phyloP scores from a whole-genome alignment of 2,113 vertebrate genomes.

The human region DNA sequence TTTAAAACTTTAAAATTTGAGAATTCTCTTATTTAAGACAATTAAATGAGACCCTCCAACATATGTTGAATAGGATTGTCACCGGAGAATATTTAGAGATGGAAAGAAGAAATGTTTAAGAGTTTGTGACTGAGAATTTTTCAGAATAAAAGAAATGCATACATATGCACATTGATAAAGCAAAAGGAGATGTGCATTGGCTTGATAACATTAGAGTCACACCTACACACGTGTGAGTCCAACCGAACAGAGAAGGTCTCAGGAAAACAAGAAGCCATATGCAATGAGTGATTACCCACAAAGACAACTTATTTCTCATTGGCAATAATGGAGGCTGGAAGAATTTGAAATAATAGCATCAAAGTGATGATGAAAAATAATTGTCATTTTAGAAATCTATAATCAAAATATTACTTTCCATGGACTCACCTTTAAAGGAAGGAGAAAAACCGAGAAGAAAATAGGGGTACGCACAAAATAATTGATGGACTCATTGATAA shows the following conservation, averaged over 20 bases:
- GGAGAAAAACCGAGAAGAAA: neutral
- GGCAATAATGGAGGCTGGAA: neutral
- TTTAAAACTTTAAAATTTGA: neutral
- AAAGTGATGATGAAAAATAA: neutral
- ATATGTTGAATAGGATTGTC: neutral
- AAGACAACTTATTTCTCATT: neutral
- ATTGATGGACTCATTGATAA: neutral
- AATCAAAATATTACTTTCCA: neutral
- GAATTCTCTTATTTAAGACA: neutral
- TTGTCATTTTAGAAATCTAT: neutral
- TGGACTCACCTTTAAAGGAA: neutral
- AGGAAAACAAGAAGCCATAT: neutral
- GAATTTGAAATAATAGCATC: neutral
- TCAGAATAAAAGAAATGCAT: neutral
- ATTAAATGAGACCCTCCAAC: neutral
- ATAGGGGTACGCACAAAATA: neutral
- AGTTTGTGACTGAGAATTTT: neutral
- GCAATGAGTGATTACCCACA: neutral
- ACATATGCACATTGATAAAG: neutral
- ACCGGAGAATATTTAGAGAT: neutral
- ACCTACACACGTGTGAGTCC: neutral
- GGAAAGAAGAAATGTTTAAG: neutral
- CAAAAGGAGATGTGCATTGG: neutral
- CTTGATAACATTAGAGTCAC: neutral
- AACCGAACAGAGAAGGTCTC: neutral